These are phyloP conservation scores for Malacoctenus gilli DNA, from an alignment of 2,797 vertebrate genomes.

Conservation along the genomic window DNA sequence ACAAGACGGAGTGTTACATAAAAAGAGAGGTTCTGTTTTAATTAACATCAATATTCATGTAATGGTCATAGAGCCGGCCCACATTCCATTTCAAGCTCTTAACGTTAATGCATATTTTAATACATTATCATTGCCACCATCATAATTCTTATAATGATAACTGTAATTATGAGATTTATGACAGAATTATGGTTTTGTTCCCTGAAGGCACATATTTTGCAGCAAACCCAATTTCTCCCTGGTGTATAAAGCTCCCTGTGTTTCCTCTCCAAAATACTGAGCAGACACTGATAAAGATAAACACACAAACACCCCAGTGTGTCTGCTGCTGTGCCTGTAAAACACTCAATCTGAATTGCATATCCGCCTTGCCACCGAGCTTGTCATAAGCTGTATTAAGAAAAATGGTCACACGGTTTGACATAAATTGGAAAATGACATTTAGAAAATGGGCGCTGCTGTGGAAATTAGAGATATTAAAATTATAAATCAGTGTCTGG, in stretches of 20 bases:
- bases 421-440: slow-evolving; percentile 95
- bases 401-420: slow-evolving; percentile 89
- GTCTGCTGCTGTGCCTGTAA: slow-evolving; percentile 77
- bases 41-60: slow-evolving; percentile 84
- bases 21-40: slow-evolving; percentile 77
- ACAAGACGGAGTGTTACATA: slow-evolving; percentile 69
- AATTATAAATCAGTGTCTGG: slow-evolving; percentile 93
- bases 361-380: slow-evolving; percentile 83
- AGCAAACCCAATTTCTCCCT: slow-evolving; percentile 68
- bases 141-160: slow-evolving; percentile 82
- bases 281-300: slow-evolving; percentile 82
- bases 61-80: slow-evolving; percentile 71
- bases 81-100: slow-evolving; percentile 75
- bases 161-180: slow-evolving; percentile 82
- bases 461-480: slow-evolving; percentile 95
- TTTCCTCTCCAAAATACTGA: slow-evolving; percentile 68
- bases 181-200: slow-evolving; percentile 77
- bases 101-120: slow-evolving; percentile 85
- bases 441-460: slow-evolving; percentile 86
- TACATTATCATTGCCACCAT: slow-evolving; percentile 81
- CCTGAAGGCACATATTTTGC: slow-evolving; percentile 74
- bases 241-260: slow-evolving; percentile 55
- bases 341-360: slow-evolving; percentile 87
- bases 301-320: slow-evolving; percentile 78
- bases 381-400: slow-evolving; percentile 92